Conservation (phyloP, 2,888 invertebrate species). For the Mythimna lalbum region DNA sequence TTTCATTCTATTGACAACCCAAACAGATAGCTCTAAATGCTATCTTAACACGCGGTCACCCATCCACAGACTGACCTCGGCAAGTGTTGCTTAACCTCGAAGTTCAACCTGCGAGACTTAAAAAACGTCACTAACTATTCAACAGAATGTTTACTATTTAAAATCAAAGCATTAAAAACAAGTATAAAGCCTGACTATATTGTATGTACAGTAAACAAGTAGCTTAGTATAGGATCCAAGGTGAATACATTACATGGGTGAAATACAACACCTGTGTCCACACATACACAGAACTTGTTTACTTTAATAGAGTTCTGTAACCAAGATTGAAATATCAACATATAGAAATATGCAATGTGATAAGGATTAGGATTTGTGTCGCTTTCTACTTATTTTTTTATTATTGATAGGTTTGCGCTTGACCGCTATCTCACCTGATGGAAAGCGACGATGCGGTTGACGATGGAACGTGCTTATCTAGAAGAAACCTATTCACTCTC, state of each 20-base stretch:
- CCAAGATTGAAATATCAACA: slow-evolving; percentile 40
- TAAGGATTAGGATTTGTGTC: slow-evolving; percentile 37
- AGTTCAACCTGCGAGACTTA: too few species aligned
- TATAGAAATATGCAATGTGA: slow-evolving; percentile 21
- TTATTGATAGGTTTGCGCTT: too few species aligned
- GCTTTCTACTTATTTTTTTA: not conserved
- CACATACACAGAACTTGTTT: slow-evolving; percentile 44
- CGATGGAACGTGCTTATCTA: too few species aligned
- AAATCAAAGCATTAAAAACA: slow-evolving; percentile 34
- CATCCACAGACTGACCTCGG: too few species aligned
- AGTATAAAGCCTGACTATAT: slow-evolving; percentile 28
- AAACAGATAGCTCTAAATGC: too few species aligned
- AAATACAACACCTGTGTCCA: slow-evolving; percentile 70
- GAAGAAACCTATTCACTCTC: too few species aligned
- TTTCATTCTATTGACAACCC: too few species aligned
- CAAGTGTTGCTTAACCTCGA: too few species aligned
- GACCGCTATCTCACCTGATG: too few species aligned
- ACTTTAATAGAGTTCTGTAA: slow-evolving; percentile 35
- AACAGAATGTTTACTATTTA: not conserved
- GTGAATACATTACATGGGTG: slow-evolving; percentile 57
- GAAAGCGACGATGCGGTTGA: too few species aligned
- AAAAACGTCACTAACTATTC: not conserved
- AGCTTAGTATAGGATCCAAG: slow-evolving; percentile 59
- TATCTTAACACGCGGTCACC: too few species aligned
- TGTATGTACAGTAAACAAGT: slow-evolving; percentile 42